Conservation (phyloP, 2,888 invertebrate genomes). For the Scelioninae gen. 1 region DNA sequence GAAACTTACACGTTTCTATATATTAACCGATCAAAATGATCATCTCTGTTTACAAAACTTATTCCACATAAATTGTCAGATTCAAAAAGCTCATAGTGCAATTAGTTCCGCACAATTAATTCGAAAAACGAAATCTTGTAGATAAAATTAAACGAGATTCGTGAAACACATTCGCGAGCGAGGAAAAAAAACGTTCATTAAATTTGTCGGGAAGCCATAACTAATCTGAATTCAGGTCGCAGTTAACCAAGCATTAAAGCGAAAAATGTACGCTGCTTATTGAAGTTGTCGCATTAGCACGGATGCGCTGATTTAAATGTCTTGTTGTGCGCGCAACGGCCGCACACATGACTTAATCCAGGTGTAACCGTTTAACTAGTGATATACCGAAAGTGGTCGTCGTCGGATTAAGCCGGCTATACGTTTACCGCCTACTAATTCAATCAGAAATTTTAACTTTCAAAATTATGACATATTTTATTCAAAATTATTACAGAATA, state of each 20-base stretch:
- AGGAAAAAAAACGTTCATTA: conserved; percentile 46
- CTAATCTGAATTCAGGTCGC: conserved; percentile 56
- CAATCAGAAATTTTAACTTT: conserved; percentile 15
- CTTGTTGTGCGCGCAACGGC: conserved; percentile 31
- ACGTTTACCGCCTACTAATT: conserved; percentile 16
- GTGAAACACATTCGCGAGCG: conserved; percentile 33
- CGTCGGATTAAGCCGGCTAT: conserved; percentile 10
- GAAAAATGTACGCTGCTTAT: conserved; percentile 53
- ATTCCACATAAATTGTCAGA: conserved; percentile 26
- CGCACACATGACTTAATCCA: conserved; percentile 57
- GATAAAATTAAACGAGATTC: conserved; percentile 38
- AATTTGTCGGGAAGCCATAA: conserved; percentile 55
- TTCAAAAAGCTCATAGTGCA: conserved; percentile 23
- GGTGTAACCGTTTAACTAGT: conserved; percentile 48
- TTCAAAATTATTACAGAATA: neutral
- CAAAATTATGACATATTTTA: neutral
- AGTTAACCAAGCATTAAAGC: conserved; percentile 48
- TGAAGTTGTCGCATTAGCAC: conserved; percentile 57
- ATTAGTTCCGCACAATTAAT: conserved; percentile 49
- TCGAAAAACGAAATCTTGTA: conserved; percentile 30
- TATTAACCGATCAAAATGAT: no score
- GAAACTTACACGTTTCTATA: no score
- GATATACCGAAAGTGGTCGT: conserved; percentile 36
- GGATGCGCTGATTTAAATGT: conserved; percentile 55
- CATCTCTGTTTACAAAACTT: neutral